These are phyloP conservation scores for Pseudopipra pipra DNA, from an alignment of 2,113 vertebrate genomes.

Conservation along the genomic window DNA sequence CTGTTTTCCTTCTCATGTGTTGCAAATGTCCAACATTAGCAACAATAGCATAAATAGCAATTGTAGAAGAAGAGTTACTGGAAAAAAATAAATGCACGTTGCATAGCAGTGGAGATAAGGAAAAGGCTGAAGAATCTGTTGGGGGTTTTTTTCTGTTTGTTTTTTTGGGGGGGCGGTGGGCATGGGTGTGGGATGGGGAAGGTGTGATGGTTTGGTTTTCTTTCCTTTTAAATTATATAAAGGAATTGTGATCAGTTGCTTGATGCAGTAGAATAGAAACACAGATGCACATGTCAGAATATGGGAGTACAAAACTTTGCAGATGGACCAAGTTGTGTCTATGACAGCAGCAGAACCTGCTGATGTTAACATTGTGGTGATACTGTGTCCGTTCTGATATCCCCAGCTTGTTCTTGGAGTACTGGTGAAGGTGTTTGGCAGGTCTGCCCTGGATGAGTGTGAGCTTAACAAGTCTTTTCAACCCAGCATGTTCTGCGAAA, in stretches of 20 bases:
- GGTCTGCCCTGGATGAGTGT: neutral
- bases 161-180: neutral
- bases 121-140: neutral
- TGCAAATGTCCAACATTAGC: neutral
- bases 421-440: neutral
- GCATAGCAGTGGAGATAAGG: neutral
- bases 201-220: neutral
- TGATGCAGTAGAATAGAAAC: neutral
- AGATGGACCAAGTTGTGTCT: neutral
- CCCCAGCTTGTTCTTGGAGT: neutral
- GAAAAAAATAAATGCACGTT: neutral
- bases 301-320: neutral
- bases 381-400: neutral
- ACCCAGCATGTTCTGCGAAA: neutral
- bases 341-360: neutral
- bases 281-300: neutral
- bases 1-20: neutral
- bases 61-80: neutral
- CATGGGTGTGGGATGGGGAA: neutral
- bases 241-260: neutral
- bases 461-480: neutral
- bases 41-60: neutral
- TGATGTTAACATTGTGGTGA: too few relatives aligned
- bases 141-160: neutral
- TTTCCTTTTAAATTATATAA: neutral